A percentile compares a stretch with the other conserved stretches of the same genome.
phyloP scores from a whole-genome alignment of 2,888 invertebrate species.

The Cataglyphis altisquamis region DNA sequence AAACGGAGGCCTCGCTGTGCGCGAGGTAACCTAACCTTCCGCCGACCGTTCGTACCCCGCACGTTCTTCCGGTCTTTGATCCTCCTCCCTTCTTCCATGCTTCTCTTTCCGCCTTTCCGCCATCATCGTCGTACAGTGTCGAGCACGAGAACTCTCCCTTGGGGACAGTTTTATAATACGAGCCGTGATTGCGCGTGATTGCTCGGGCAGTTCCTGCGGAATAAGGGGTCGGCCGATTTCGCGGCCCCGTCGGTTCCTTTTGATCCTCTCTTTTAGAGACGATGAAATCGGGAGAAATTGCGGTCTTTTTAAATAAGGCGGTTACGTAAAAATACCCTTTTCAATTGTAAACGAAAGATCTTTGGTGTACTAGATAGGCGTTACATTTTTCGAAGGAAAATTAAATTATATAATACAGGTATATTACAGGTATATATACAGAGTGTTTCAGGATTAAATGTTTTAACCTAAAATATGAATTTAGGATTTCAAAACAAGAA shows the following conservation, averaged over 20 bases:
- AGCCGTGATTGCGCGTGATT: conserved; percentile 82
- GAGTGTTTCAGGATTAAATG: no score
- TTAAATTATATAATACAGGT: neutral
- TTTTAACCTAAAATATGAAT: no score
- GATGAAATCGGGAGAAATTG: neutral
- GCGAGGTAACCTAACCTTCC: conserved; percentile 56
- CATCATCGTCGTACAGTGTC: conserved; percentile 47
- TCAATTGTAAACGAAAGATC: neutral
- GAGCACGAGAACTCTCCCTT: conserved; percentile 70
- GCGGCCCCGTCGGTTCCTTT: conserved; percentile 7
- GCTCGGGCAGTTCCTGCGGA: conserved; percentile 72
- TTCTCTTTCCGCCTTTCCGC: neutral
- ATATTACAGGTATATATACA: neutral
- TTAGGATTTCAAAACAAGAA: no score
- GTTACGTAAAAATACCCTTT: neutral
- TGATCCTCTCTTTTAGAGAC: conserved; percentile 27
- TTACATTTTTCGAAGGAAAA: neutral
- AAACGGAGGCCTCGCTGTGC: conserved; percentile 67
- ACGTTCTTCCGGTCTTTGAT: conserved; percentile 36
- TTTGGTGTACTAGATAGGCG: neutral
- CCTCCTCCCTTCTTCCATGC: neutral
- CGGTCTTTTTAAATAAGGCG: neutral
- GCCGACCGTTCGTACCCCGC: conserved; percentile 62
- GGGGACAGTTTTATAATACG: conserved; percentile 82
- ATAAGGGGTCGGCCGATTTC: conserved; percentile 57